Conservation (phyloP, 2,797 vertebrate species). For the Psittacula derbiana region DNA sequence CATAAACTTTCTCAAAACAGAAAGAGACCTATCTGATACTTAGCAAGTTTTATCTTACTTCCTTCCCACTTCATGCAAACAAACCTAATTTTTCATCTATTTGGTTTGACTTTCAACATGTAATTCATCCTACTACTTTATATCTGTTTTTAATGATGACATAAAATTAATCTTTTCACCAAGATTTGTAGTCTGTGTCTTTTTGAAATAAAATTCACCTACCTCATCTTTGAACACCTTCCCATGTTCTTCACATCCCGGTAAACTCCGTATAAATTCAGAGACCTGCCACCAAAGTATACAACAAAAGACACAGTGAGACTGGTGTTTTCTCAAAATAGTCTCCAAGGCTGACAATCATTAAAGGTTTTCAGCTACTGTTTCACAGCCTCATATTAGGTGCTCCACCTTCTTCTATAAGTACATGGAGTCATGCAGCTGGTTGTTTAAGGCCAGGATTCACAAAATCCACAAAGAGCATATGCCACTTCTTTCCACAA, state of each 20-base stretch:
- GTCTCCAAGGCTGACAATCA: not conserved
- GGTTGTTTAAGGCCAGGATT: not conserved
- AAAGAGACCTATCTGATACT: not conserved
- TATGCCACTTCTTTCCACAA: not conserved
- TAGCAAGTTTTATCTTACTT: not conserved
- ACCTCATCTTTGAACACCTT: constrained; percentile 88
- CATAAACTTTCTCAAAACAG: not conserved
- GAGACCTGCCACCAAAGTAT: constrained; percentile 76
- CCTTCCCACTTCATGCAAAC: not conserved
- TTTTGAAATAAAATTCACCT: constrained; percentile 27
- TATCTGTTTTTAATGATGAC: not conserved
- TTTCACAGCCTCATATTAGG: not conserved
- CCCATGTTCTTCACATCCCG: constrained; percentile 87
- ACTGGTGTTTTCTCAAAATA: not conserved
- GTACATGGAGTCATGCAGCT: not conserved
- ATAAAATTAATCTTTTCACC: not conserved
- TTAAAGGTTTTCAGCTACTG: not conserved
- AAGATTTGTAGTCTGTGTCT: not conserved
- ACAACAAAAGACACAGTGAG: not conserved
- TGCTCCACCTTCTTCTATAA: not conserved
- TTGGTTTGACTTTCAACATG: not conserved
- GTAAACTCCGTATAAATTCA: constrained; percentile 85
- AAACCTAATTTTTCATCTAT: not conserved
- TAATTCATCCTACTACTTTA: not conserved
- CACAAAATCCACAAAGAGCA: not conserved